A percentile compares a stretch with the other conserved stretches of the same genome.
phyloP scores from a whole-genome alignment of 1,140 invertebrate species.

The Lasaia peninsularis region DNA sequence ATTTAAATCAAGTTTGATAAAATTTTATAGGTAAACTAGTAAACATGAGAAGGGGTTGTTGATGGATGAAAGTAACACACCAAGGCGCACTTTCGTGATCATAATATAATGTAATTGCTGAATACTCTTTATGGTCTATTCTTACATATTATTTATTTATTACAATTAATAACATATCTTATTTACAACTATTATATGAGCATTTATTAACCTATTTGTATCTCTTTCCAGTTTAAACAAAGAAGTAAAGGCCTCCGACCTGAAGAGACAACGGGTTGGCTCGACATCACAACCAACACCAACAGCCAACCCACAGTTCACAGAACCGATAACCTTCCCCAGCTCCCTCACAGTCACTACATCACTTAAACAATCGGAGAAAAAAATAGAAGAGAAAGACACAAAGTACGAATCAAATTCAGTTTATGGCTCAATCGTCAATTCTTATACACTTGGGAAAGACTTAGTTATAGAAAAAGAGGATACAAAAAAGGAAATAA shows the following conservation, averaged over 20 bases:
- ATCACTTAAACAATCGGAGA: slow-evolving; percentile 36
- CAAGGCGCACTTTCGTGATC: too few species aligned
- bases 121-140: too few species aligned
- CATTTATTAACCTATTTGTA: too few species aligned
- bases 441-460: slow-evolving; percentile 41
- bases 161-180: too few species aligned
- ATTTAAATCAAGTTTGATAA: too few species aligned
- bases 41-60: too few species aligned
- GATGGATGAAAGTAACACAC: too few species aligned
- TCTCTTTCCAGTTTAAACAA: slow-evolving; percentile 54
- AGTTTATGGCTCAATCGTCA: slow-evolving; percentile 40
- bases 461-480: slow-evolving; percentile 48
- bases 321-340: slow-evolving; percentile 58
- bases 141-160: too few species aligned
- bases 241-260: slow-evolving; percentile 52
- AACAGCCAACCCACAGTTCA: slow-evolving; percentile 20
- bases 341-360: slow-evolving; percentile 64
- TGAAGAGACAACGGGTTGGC: slow-evolving; percentile 46
- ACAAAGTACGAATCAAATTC: slow-evolving; percentile 40
- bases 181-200: too few species aligned
- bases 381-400: slow-evolving; percentile 35
- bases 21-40: too few species aligned
- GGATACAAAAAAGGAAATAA: slow-evolving; percentile 38
- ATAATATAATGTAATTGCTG: too few species aligned
- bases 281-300: slow-evolving; percentile 31